These are phyloP conservation scores for Temnothorax unifasciatus DNA, from an alignment of 2,888 invertebrate genomes.

Conservation along the genomic window DNA sequence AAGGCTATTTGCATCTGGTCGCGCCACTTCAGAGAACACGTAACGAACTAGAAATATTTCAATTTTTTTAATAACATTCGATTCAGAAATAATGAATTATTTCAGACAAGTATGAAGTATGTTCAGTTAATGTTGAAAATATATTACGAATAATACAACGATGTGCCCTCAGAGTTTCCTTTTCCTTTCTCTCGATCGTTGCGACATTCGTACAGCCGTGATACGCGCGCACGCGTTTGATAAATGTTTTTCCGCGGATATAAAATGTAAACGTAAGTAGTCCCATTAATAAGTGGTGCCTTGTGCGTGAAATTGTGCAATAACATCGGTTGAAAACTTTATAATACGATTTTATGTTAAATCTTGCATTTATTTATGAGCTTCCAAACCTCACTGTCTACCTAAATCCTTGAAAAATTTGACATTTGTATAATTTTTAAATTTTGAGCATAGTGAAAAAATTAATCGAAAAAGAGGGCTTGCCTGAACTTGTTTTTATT, in stretches of 20 bases:
- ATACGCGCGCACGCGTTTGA: slow-evolving; percentile 21
- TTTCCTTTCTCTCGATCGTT: slow-evolving; percentile 24
- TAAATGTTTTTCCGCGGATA: slow-evolving; percentile 28
- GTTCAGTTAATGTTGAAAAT: background rate
- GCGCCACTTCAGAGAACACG: slow-evolving; percentile 10
- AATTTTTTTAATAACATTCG: background rate
- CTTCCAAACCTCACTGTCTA: background rate
- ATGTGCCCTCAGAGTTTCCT: background rate
- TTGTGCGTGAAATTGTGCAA: slow-evolving; percentile 27
- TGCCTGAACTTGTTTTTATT: background rate
- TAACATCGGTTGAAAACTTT: slow-evolving; percentile 28
- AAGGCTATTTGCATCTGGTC: slow-evolving; percentile 23
- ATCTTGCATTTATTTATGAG: slow-evolving; percentile 20
- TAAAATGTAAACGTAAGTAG: slow-evolving; percentile 40
- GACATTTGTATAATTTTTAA: background rate
- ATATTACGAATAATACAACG: slow-evolving; percentile 21
- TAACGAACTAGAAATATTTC: slow-evolving; percentile 23
- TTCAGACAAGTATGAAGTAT: background rate
- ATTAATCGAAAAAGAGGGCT: background rate
- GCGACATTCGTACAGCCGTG: slow-evolving; percentile 14
- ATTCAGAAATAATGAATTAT: slow-evolving; percentile 14
- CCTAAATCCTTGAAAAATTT: slow-evolving; percentile 3
- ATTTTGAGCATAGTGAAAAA: background rate
- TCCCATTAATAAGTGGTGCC: slow-evolving; percentile 25
- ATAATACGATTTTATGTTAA: background rate